phyloP scores from a whole-genome alignment of 2,888 invertebrate genomes.

The Phortica magna region DNA sequence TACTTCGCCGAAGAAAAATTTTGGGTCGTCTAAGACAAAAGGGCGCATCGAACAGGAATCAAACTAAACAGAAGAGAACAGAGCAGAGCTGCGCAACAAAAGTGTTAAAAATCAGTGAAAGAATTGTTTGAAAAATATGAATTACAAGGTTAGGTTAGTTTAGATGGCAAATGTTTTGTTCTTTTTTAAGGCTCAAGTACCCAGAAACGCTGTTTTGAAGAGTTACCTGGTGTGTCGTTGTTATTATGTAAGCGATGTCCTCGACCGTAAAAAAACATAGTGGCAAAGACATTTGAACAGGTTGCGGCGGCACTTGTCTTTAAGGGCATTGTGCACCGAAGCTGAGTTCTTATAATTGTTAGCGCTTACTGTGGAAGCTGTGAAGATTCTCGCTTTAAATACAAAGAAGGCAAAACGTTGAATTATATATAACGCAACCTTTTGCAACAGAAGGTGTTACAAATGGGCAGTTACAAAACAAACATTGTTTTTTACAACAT shows the following conservation, averaged over 20 bases:
- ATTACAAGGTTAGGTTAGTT: slow-evolving; percentile 57
- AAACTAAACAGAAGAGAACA: background rate
- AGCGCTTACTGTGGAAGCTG: slow-evolving; percentile 12
- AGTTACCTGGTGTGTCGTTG: slow-evolving; percentile 57
- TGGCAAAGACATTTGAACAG: slow-evolving; percentile 48
- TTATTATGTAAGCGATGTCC: slow-evolving; percentile 49
- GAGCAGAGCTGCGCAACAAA: slow-evolving; percentile 50
- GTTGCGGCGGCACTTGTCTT: slow-evolving; percentile 35
- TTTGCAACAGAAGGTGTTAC: too few species aligned
- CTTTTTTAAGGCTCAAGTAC: background rate
- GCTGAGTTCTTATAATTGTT: slow-evolving; percentile 10
- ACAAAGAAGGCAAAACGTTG: too few species aligned
- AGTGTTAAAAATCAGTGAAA: slow-evolving; percentile 66
- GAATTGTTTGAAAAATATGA: slow-evolving; percentile 70
- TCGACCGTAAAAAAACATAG: slow-evolving; percentile 16
- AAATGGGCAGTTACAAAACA: too few species aligned
- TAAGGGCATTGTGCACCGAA: background rate
- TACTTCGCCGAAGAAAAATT: background rate
- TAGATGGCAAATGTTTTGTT: background rate
- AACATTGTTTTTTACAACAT: too few species aligned
- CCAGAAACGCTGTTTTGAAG: slow-evolving; percentile 42
- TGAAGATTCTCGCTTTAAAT: background rate
- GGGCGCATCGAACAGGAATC: background rate
- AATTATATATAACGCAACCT: too few species aligned
- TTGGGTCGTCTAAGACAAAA: background rate